Evolutionary conservation across 2,113 vertebrate genomes (phyloP), one percentile per base, ranked within the genome.

Genomic region (Phoenicopterus ruber): DNA sequence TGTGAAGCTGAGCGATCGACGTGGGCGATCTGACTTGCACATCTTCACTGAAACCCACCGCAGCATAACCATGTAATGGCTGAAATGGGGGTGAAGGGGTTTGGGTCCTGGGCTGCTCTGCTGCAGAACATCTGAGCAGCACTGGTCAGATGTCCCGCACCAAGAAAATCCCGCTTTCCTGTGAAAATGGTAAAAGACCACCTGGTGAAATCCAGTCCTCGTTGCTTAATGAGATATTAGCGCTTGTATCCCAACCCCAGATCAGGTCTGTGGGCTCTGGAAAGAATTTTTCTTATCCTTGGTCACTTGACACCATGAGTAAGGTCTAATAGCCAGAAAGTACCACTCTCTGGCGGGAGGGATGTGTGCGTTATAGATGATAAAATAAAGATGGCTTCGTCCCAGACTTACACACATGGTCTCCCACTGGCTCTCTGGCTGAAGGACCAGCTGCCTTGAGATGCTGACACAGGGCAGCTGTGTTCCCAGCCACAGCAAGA

Each of bases 31-130:
- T 6, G 2, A 28, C 36, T 40, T 40, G 61, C 36, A 63, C 21
- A 79, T 40, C 21, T 55, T 59, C 29, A 16, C 36, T 47, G 57
- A 87, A 7, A 7, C 8, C 52, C 70, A 8, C 49, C 18, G 2
- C 3, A 31, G 19, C 11, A 4, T 29, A 10, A 49, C 44, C 9
- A 1, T 24, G 44, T 25, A n/a, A 22, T 2, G 1, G 13, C 18
- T 78, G 81, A 69, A 73, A 44, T 47, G 26, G 13, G 5, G 6
- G 8, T 7, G 63, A 49, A 42, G 85, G 47, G 44, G 12, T 52
- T 59, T 22, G 26, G 1, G 44, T 58, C 24, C 42, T 66, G 46
- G 36, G 44, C 42, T 50, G 42, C 36, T 84, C 36, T 26, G 10
- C 73, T 79, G 49, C 20, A n/a, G 44, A 49, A 59, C n/a, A n/a